These are phyloP conservation scores for Leucophenga maculata DNA, from an alignment of 2,888 invertebrate genomes.

Conservation along the genomic window DNA sequence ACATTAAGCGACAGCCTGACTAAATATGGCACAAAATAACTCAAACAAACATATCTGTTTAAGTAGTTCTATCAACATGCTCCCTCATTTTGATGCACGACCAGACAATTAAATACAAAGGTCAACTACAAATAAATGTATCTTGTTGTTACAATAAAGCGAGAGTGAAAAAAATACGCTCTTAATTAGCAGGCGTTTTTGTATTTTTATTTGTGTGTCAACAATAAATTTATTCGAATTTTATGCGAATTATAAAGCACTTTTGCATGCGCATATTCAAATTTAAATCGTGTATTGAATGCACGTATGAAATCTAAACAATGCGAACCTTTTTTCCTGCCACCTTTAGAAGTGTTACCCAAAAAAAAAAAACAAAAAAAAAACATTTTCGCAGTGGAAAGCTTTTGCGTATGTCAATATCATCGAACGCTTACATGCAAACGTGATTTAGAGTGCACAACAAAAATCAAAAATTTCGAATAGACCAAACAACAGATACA, in stretches of 20 bases:
- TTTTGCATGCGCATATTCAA: background rate
- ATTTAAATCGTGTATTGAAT: background rate
- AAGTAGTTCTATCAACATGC: background rate
- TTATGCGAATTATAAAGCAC: background rate
- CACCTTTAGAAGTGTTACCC: background rate
- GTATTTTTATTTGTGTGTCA: background rate
- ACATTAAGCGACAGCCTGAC: too few relatives aligned
- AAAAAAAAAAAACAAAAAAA: conserved; percentile 16
- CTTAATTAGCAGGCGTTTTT: too few relatives aligned
- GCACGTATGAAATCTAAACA: background rate
- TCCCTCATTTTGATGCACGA: conserved; percentile 43
- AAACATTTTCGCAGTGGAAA: background rate
- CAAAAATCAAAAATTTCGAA: conserved; percentile 55
- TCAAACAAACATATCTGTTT: too few relatives aligned
- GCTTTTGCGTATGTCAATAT: conserved; percentile 15
- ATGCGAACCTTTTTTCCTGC: background rate
- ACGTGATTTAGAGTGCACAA: conserved; percentile 37
- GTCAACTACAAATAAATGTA: background rate
- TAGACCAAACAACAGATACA: conserved; percentile 41
- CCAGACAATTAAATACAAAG: background rate
- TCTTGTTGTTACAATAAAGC: background rate
- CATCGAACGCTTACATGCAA: background rate
- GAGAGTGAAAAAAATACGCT: too few relatives aligned
- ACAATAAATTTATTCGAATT: background rate
- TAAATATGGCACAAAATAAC: too few relatives aligned